Evolutionary conservation across 2,113 vertebrate genomes (phyloP).

Genomic region (Cervus canadensis): DNA sequence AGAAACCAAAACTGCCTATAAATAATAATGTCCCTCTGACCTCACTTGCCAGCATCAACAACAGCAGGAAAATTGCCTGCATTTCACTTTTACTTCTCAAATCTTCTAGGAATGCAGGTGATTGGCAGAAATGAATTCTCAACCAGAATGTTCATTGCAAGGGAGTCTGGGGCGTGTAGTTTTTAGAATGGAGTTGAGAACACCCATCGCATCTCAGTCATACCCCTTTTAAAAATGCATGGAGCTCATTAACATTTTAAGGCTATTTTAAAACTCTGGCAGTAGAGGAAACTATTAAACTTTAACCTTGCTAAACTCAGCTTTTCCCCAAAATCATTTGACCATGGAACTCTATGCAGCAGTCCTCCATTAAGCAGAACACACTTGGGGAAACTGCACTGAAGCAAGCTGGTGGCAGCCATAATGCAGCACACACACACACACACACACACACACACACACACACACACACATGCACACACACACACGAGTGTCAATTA

Average conservation of each 20-base stretch:
- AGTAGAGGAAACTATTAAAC: slow-evolving; percentile 60
- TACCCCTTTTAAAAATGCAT: slow-evolving; percentile 56
- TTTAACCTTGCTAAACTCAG: slow-evolving; percentile 65
- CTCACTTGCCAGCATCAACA: not conserved
- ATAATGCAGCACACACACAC: not conserved
- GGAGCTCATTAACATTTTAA: slow-evolving; percentile 47
- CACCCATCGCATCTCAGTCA: not conserved
- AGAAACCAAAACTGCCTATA: not conserved
- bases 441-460: not conserved
- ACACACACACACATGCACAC: not conserved
- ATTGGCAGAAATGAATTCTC: not conserved
- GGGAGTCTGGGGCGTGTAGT: not conserved
- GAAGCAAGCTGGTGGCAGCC: not conserved
- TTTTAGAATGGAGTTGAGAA: not conserved
- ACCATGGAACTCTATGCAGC: not conserved
- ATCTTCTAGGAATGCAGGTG: not conserved
- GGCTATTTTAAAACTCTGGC: slow-evolving; percentile 5
- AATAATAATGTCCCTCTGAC: not conserved
- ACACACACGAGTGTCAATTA: not conserved
- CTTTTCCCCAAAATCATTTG: slow-evolving; percentile 51
- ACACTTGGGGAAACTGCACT: not conserved
- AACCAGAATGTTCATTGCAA: not conserved
- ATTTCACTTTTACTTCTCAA: not conserved
- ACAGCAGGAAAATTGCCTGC: not conserved
- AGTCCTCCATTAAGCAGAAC: not conserved